Conservation (phyloP, 2,888 invertebrate species). For the Odontocolon sp. region DNA sequence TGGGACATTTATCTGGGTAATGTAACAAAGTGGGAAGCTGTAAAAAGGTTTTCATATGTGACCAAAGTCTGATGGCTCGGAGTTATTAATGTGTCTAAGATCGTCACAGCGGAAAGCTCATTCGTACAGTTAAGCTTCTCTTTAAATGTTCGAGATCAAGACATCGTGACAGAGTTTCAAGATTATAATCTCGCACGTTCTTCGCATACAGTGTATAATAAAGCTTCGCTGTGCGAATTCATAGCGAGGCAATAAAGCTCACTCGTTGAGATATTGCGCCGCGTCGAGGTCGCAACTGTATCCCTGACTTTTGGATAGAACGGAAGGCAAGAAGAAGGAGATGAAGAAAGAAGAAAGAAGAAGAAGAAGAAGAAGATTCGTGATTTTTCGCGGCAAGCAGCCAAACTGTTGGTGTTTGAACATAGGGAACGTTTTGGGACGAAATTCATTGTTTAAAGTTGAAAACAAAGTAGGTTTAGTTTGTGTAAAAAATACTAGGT, state of each 20-base stretch:
- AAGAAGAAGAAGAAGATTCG: constrained; percentile 27
- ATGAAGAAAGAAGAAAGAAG: constrained; percentile 25
- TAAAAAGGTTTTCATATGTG: neutral
- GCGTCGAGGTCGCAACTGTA: constrained; percentile 29
- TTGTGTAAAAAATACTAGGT: neutral
- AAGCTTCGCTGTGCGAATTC: constrained; percentile 9
- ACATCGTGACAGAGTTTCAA: constrained; percentile 45
- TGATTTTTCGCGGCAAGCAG: constrained; percentile 57
- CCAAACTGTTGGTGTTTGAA: constrained; percentile 50
- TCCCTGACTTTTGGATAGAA: constrained; percentile 40
- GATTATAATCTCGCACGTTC: constrained; percentile 29
- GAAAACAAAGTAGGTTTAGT: too few species aligned
- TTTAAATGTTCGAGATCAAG: constrained; percentile 15
- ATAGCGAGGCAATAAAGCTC: constrained; percentile 39
- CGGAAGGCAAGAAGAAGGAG: constrained; percentile 57
- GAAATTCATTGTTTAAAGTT: too few species aligned
- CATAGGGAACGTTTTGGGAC: constrained; percentile 1
- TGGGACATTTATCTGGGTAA: too few species aligned
- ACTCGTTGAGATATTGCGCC: constrained; percentile 38
- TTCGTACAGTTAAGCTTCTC: neutral
- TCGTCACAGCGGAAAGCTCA: constrained; percentile 37
- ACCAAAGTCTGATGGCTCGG: constrained; percentile 13
- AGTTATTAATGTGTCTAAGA: constrained; percentile 48
- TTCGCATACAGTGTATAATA: constrained; percentile 26
- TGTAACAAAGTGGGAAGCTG: neutral